Conservation (phyloP, 2,888 invertebrate genomes). For the Leptinotarsa juncta region DNA sequence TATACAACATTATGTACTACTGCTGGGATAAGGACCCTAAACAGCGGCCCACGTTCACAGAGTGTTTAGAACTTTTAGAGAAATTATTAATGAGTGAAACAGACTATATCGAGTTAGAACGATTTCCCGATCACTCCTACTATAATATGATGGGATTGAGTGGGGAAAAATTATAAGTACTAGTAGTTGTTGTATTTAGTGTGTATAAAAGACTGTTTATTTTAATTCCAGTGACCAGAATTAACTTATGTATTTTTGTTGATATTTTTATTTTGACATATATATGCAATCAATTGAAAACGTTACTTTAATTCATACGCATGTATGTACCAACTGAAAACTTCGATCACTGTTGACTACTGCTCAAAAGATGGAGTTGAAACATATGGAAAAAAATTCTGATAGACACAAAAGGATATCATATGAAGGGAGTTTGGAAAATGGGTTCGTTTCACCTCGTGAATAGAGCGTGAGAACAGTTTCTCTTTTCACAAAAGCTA, state of each 20-base stretch:
- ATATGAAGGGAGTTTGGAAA: too few species aligned
- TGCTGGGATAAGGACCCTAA: constrained; percentile 92
- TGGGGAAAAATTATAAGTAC: constrained; percentile 76
- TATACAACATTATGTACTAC: constrained; percentile 95
- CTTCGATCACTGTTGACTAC: too few species aligned
- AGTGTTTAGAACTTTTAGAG: constrained; percentile 84
- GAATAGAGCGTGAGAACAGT: too few species aligned
- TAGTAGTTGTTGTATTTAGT: constrained; percentile 6
- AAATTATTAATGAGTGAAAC: constrained; percentile 88
- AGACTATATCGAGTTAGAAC: constrained; percentile 92
- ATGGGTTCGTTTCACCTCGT: too few species aligned
- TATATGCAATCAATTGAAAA: too few species aligned
- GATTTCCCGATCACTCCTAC: constrained; percentile 93
- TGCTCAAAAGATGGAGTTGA: too few species aligned
- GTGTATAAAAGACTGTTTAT: constrained; percentile 24
- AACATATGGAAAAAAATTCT: too few species aligned
- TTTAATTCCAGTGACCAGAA: background rate
- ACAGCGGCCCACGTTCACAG: constrained; percentile 86
- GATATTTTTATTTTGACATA: background rate
- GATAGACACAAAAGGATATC: too few species aligned
- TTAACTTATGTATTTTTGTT: background rate
- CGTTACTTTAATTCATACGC: too few species aligned
- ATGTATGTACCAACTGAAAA: too few species aligned
- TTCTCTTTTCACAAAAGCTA: too few species aligned
- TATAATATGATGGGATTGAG: constrained; percentile 88